These are phyloP conservation scores for Seriola quinqueradiata DNA, from an alignment of 2,113 vertebrate species.

Conservation along the genomic window DNA sequence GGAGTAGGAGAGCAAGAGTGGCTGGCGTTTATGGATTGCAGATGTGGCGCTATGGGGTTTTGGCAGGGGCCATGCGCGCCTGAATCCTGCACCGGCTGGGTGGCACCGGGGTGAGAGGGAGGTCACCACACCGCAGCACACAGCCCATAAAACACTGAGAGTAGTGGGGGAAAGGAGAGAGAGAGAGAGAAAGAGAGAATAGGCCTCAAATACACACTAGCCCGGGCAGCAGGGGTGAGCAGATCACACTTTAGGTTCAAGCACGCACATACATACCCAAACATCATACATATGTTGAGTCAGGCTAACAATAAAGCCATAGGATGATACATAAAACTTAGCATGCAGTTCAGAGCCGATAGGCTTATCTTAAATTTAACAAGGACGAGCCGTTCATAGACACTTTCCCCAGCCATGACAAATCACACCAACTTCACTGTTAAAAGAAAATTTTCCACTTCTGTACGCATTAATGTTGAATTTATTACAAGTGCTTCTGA, in stretches of 20 bases:
- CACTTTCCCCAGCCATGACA: slow-evolving; percentile 7
- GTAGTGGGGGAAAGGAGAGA: slow-evolving; percentile 47
- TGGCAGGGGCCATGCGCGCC: slow-evolving; percentile 83
- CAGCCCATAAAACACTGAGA: slow-evolving; percentile 83
- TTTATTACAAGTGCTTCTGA: slow-evolving; percentile 40
- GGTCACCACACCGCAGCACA: slow-evolving; percentile 86
- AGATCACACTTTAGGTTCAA: slow-evolving; percentile 55
- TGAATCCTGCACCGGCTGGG: slow-evolving; percentile 86
- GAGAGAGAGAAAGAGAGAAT: slow-evolving; percentile 24
- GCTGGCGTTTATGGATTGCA: slow-evolving; percentile 90
- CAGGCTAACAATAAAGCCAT: slow-evolving; percentile 4
- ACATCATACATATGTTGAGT: slow-evolving; percentile 23
- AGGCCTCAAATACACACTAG: slow-evolving; percentile 54
- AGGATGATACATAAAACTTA: slow-evolving; percentile 31
- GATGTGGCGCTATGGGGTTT: slow-evolving; percentile 88
- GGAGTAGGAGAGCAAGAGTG: slow-evolving; percentile 82
- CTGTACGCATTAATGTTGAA: slow-evolving; percentile 32
- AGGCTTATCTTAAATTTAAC: slow-evolving; percentile 40
- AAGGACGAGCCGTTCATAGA: slow-evolving; percentile 25
- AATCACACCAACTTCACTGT: slow-evolving; percentile 16
- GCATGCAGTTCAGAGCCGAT: slow-evolving; percentile 27
- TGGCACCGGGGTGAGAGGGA: slow-evolving; percentile 88
- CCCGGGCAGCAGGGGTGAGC: slow-evolving; percentile 44
- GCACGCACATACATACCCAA: slow-evolving; percentile 34
- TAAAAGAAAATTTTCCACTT: slow-evolving; percentile 33